A percentile compares a stretch with the other conserved stretches of the same genome.
Evolutionary conservation across 2,113 vertebrate genomes (phyloP).

Genomic region (Neolamprologus devosi): DNA sequence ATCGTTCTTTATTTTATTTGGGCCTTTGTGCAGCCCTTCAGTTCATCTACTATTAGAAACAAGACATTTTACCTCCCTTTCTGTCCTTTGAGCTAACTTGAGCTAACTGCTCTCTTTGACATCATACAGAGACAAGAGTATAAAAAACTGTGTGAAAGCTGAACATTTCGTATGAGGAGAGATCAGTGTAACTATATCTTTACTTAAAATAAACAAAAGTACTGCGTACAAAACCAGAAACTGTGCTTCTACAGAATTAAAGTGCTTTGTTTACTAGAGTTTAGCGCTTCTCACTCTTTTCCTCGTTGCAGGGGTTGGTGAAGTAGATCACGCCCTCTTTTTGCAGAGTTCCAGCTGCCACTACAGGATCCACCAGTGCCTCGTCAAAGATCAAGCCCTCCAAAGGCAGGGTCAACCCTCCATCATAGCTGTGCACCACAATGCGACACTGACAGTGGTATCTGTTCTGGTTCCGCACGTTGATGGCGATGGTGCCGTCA

Average conservation of each 20-base stretch:
- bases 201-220: neutral
- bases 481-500: constrained; percentile 82
- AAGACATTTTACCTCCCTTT: neutral
- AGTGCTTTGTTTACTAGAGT: neutral
- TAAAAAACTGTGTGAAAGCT: neutral
- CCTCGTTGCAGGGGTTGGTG: constrained; percentile 75
- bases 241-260: neutral
- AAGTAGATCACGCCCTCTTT: constrained; percentile 82
- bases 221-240: neutral
- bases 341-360: constrained; percentile 79
- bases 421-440: constrained; percentile 77
- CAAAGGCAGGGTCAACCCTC: constrained; percentile 70
- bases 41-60: neutral
- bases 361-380: constrained; percentile 77
- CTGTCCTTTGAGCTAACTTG: neutral
- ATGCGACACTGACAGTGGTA: constrained; percentile 86
- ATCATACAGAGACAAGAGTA: neutral
- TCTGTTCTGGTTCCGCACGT: constrained; percentile 84
- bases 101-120: neutral
- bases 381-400: constrained; percentile 77
- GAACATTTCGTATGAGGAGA: neutral
- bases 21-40: neutral
- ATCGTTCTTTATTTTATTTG: neutral
- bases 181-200: neutral
- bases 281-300: constrained; percentile 30